phyloP scores from a whole-genome alignment of 2,888 invertebrate species.

The Macrophya alboannulata region DNA sequence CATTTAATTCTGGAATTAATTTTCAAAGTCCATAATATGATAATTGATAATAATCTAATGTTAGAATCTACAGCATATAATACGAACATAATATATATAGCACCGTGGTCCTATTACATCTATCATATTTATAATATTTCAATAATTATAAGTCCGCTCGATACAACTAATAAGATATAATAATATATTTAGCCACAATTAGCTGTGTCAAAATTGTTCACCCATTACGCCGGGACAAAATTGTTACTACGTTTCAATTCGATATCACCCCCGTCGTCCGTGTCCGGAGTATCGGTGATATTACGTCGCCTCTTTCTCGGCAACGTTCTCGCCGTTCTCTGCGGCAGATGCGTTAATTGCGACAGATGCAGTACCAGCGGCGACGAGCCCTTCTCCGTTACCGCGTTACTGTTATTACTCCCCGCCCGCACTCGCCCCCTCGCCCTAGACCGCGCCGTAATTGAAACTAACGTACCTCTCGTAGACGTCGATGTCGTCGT shows the following conservation, averaged over 20 bases:
- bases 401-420: not conserved
- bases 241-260: constrained; percentile 31
- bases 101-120: constrained; percentile 17
- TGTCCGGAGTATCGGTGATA: not conserved
- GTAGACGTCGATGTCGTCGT: not conserved
- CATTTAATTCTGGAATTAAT: not conserved
- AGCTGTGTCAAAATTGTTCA: not conserved
- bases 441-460: not conserved
- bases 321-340: not conserved
- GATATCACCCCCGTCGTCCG: constrained; percentile 15
- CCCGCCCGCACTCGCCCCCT: not conserved
- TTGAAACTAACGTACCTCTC: not conserved
- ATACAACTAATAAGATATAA: not conserved
- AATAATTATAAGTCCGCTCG: not conserved
- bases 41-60: not conserved
- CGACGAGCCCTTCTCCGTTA: not conserved
- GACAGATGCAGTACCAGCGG: constrained; percentile 7
- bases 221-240: constrained; percentile 28
- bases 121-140: not conserved
- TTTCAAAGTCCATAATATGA: not conserved
- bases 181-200: not conserved
- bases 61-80: not conserved
- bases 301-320: constrained; percentile 40
- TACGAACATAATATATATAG: not conserved
- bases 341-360: constrained; percentile 1